A percentile compares a stretch with the other conserved stretches of the same genome.
Evolutionary conservation across 2,888 invertebrate genomes (phyloP).

Genomic region (Antitype chi): DNA sequence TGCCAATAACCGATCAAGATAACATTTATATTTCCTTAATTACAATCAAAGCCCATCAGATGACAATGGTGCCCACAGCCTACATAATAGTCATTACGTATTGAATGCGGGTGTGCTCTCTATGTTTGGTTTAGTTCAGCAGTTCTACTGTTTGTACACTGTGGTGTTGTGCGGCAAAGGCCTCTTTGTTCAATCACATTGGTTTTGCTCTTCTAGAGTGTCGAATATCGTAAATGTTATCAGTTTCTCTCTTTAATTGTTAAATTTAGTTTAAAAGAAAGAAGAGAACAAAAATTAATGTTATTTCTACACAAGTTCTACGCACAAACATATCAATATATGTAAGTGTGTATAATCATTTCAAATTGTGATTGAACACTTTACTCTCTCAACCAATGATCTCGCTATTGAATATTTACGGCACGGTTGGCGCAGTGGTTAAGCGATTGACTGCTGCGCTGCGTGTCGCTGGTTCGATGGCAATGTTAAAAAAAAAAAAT

Average conservation of each 20-base stretch:
- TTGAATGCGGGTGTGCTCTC: slow-evolving; percentile 44
- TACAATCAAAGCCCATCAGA: background rate
- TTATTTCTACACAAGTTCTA: background rate
- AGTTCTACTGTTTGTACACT: slow-evolving; percentile 15
- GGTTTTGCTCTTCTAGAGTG: background rate
- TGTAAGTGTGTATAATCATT: no score
- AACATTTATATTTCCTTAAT: background rate
- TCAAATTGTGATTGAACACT: no score
- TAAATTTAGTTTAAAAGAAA: no score
- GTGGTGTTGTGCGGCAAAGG: slow-evolving; percentile 8
- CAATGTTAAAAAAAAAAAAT: no score
- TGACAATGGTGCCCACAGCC: slow-evolving; percentile 9
- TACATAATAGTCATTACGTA: slow-evolving; percentile 6
- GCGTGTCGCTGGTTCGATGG: no score
- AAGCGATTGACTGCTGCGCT: no score
- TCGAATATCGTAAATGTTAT: background rate
- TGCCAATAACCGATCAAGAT: background rate
- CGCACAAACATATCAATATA: background rate
- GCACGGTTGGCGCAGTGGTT: no score
- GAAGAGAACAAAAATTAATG: background rate
- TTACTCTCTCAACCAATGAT: no score
- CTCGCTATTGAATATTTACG: no score
- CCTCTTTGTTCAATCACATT: slow-evolving; percentile 23
- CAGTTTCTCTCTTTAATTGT: no score
- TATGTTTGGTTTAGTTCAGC: slow-evolving; percentile 43